phyloP scores from a whole-genome alignment of 2,113 vertebrate genomes.

The Aythya baeri region DNA sequence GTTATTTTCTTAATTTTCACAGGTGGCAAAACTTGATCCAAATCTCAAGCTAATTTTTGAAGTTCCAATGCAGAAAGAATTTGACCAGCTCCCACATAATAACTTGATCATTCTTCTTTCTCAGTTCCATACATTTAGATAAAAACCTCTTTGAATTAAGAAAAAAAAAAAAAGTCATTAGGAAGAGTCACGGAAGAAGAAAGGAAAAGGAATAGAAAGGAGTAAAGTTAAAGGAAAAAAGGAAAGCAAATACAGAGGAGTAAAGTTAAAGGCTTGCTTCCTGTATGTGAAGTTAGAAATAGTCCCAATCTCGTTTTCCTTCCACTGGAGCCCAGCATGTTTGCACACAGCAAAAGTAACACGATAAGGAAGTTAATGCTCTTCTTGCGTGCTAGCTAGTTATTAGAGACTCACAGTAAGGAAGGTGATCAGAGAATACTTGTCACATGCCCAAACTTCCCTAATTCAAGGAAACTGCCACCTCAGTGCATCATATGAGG shows the following conservation, averaged over 20 bases:
- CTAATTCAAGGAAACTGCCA: slow-evolving; percentile 66
- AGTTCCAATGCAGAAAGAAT: not conserved
- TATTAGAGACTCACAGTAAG: slow-evolving; percentile 73
- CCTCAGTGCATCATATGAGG: slow-evolving; percentile 67
- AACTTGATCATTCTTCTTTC: not conserved
- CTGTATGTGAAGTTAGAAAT: not conserved
- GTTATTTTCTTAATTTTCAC: not conserved
- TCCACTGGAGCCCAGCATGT: slow-evolving; percentile 51
- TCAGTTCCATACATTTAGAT: not conserved
- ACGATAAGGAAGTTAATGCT: slow-evolving; percentile 62
- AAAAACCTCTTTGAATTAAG: not conserved
- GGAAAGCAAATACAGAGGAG: not conserved
- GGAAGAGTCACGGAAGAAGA: not conserved
- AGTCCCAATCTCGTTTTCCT: not conserved
- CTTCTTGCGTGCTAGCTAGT: slow-evolving; percentile 79
- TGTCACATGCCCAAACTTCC: slow-evolving; percentile 78
- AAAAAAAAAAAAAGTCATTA: too few species aligned
- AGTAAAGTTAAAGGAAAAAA: not conserved
- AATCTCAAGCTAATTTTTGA: not conserved
- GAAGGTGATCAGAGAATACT: slow-evolving; percentile 72
- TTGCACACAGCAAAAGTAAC: slow-evolving; percentile 78
- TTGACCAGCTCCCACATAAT: not conserved
- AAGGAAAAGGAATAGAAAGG: not conserved
- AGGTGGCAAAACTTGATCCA: not conserved
- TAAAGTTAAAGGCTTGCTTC: not conserved